Base-by-base conservation (phyloP, 2,797 vertebrate genomes). In the Eulemur mongoz region DNA sequence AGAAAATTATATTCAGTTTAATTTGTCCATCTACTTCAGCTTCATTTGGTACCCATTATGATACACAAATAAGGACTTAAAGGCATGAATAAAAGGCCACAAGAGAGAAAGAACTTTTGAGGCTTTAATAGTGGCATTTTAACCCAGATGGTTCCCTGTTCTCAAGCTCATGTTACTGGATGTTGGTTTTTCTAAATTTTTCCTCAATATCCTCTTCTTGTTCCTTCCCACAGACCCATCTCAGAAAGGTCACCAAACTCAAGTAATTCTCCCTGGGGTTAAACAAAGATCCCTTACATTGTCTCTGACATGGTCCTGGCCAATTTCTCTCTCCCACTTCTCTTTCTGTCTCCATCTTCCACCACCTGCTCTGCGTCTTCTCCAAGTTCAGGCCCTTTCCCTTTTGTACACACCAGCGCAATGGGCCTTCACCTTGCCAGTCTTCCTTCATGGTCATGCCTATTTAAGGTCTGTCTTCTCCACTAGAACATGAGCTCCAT, bases 71-170 rank as follows among this genome's bases (percentile, higher is more conserved):
- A 76, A 90, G 20, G 35, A 89, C 65, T 40, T 35, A 23, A 52
- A 89, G 38, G 2, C 63, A 57, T 59, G 63, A 85, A 67, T 54
- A 59, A 84, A 90, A 89, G 69, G 15, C 20, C 52, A 40, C 18
- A 32, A 82, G 59, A 87, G 50, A 57, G 50, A 40, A 38, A 89
- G 54, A 81, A 22, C 23, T 22, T 89, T 48, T 38, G 40, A n/a
- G 48, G 9, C 70, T 93, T 91, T 89, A 57, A 20, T 11, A 70
- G 59, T 83, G 50, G 5, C 70, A 88, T 88, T 95, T 96, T 90
- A 95, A 59, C 25, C 5, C 22, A 23, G 22, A 7, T 30, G 43
- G 7, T 57, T 59, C 7, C 20, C 22, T 88, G 35, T 57, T 69
- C 40, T 95, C 76, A 18, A 81, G n/a, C 25, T 23, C 15, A 23